Conservation (phyloP, 1,140 invertebrate species). For the Scaptomyza montana region DNA sequence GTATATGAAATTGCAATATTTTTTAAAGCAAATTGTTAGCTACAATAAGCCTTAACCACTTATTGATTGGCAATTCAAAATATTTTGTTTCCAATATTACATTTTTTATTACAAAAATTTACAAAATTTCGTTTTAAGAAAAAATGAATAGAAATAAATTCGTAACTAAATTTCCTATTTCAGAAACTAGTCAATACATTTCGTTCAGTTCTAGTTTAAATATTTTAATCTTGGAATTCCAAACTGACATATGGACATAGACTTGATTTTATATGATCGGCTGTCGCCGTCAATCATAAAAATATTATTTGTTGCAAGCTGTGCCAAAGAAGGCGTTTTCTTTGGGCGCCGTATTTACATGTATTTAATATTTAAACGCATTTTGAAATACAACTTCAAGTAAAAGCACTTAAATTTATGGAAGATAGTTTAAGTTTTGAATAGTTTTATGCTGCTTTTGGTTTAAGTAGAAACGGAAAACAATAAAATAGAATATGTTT, state of each 20-base stretch:
- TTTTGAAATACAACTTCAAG: slow-evolving; percentile 17
- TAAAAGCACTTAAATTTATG: slow-evolving; percentile 39
- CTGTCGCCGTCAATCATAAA: slow-evolving; percentile 55
- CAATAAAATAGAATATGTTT: slow-evolving; percentile 72
- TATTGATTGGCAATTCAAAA: background rate
- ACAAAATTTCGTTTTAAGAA: background rate
- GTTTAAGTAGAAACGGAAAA: slow-evolving; percentile 71
- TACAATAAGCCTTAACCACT: too few relatives aligned
- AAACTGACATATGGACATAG: slow-evolving; percentile 22
- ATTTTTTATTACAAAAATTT: background rate
- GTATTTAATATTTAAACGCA: slow-evolving; percentile 6
- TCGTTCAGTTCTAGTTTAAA: background rate
- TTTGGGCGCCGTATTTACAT: background rate
- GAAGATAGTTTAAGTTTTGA: slow-evolving; percentile 53
- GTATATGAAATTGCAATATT: background rate
- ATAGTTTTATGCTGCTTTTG: slow-evolving; percentile 55
- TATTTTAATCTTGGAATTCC: slow-evolving; percentile 31
- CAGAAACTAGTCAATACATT: background rate
- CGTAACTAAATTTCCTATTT: background rate
- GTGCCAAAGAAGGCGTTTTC: slow-evolving; percentile 11
- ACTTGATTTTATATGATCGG: slow-evolving; percentile 40
- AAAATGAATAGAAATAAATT: background rate
- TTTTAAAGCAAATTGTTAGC: too few relatives aligned
- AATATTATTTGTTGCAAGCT: slow-evolving; percentile 18
- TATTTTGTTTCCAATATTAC: background rate